Conservation (phyloP, 2,113 vertebrate genomes). For the Chlamydotis undulata region DNA sequence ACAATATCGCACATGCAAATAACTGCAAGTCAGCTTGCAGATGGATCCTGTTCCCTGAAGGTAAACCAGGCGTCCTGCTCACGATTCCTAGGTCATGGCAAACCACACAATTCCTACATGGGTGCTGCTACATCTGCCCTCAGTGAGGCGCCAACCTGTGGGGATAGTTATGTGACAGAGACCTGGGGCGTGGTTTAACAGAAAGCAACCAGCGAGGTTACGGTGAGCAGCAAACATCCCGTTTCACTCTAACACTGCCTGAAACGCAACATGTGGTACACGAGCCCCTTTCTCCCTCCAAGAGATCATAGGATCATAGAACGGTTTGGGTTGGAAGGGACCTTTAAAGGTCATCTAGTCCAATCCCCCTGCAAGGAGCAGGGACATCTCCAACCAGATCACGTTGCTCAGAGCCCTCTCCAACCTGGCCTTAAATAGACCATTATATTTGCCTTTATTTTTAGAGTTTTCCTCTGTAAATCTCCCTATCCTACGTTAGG, state of each 20-base stretch:
- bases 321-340: too few relatives aligned
- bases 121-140: neutral
- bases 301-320: neutral
- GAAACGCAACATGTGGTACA: neutral
- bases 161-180: neutral
- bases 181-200: neutral
- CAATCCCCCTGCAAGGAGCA: too few relatives aligned
- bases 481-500: neutral
- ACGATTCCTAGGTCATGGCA: neutral
- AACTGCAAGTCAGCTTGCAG: neutral
- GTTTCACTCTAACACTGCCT: neutral
- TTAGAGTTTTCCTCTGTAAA: neutral
- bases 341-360: too few relatives aligned
- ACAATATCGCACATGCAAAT: neutral
- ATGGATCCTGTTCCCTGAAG: neutral
- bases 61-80: neutral
- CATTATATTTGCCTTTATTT: neutral
- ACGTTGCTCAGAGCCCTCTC: too few relatives aligned
- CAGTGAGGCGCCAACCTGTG: rapidly evolving
- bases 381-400: too few relatives aligned
- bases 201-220: neutral
- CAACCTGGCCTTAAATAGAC: too few relatives aligned
- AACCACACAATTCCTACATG: neutral
- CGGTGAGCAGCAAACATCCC: neutral
- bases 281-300: neutral